These are phyloP conservation scores for Hippocampus kuda DNA, from an alignment of 2,797 vertebrate genomes.

Conservation along the genomic window DNA sequence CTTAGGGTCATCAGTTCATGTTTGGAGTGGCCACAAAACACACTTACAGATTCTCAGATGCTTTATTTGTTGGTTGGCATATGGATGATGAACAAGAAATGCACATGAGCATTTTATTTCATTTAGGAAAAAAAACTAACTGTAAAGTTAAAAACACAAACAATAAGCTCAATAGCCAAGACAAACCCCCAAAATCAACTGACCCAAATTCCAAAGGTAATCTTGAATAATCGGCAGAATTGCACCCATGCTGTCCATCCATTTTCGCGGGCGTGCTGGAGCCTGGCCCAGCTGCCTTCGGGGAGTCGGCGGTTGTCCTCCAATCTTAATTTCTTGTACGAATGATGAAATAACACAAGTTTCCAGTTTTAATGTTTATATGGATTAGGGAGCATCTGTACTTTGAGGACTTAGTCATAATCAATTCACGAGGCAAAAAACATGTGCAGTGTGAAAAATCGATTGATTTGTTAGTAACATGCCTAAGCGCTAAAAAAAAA, in stretches of 20 bases:
- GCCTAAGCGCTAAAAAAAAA: not conserved
- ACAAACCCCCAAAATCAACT: not conserved
- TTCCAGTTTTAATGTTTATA: not conserved
- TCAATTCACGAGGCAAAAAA: not conserved
- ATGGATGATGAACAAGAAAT: not conserved
- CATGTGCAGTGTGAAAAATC: conserved; percentile 2
- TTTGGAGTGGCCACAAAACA: not conserved
- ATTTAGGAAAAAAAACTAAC: not conserved
- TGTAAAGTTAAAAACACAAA: conserved; percentile 6
- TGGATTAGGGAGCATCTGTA: conserved; percentile 26
- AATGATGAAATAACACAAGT: not conserved
- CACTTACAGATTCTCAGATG: not conserved
- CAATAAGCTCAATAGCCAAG: not conserved
- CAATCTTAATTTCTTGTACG: not conserved
- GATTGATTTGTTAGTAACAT: conserved; percentile 3
- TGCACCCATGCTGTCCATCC: conserved; percentile 10
- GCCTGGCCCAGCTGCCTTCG: too few relatives aligned
- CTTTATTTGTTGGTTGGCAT: conserved; percentile 6
- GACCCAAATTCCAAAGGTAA: not conserved
- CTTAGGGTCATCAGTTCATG: not conserved
- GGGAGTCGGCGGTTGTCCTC: too few relatives aligned
- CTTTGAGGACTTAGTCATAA: conserved; percentile 21
- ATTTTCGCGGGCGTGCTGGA: too few relatives aligned
- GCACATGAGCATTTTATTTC: not conserved
- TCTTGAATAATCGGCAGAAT: not conserved